Base-by-base conservation (phyloP, 2,797 vertebrate species). In the Coilia nasus region DNA sequence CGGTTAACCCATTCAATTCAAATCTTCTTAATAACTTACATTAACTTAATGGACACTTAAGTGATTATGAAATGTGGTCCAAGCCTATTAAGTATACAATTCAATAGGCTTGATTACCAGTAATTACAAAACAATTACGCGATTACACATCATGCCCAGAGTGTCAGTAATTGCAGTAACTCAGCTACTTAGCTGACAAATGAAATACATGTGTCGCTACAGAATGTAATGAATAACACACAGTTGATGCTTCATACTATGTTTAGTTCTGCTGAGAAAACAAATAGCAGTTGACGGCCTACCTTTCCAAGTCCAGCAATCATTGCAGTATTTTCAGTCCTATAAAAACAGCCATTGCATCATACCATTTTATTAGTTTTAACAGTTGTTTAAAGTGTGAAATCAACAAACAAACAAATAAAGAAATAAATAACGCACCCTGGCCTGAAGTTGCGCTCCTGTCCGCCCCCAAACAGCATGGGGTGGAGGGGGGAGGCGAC, bases 291-390 rank as follows among this genome's bases (percentile, higher is more conserved):
- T 78, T 80, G 23, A 46, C 44, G 67, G 15, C 62, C 21, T 90
- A 99, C 98, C 97, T 98, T 98, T 88, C 98, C 98, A 0, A 99
- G 96, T 86, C 98, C 98, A 0, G 97, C 97, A 0, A 99, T 98
- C 98, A 99, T 99, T 0, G 97, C 94, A 1, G 98, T 99, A 93
- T 99, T 99, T 93, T 99, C 98, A 0, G 98, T 99, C 87, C 98
- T 99, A 91, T n/a, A n/a, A n/a, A n/a, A n/a, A n/a, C n/a, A n/a
- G n/a, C n/a, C n/a, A n/a, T n/a, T n/a, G n/a, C n/a, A 9, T 6
- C 0, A 71, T 14, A 28, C 28, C 31, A 35, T 75, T 75, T 6
- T 1, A 75, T 75, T 41, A 6, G 23, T 19, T 75, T n/a, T n/a
- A n/a, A n/a, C n/a, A n/a, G n/a, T n/a, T n/a, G n/a, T n/a, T n/a